These are phyloP conservation scores for Cylloceria caligata DNA, from an alignment of 2,888 invertebrate species.

Conservation along the genomic window DNA sequence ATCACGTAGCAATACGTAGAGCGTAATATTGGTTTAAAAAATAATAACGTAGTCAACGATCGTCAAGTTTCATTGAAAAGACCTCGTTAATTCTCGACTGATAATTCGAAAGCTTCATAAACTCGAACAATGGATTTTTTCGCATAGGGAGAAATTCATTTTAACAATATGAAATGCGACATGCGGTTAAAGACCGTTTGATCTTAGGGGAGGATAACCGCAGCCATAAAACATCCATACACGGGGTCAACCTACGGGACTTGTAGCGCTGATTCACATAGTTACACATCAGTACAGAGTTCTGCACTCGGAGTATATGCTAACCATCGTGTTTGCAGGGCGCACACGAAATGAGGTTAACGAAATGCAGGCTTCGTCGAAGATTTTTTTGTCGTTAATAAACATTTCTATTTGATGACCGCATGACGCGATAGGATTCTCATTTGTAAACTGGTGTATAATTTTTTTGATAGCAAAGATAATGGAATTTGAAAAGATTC, in stretches of 20 bases:
- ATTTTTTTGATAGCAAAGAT: background rate
- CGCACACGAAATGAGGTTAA: conserved; percentile 59
- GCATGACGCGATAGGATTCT: conserved; percentile 3
- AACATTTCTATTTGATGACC: conserved; percentile 35
- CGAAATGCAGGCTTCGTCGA: conserved; percentile 56
- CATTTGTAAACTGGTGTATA: background rate
- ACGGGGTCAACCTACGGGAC: conserved; percentile 59
- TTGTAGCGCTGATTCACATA: conserved; percentile 53
- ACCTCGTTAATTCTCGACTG: background rate
- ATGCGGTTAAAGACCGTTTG: conserved; percentile 57
- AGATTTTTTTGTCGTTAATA: conserved; percentile 36
- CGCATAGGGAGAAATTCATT: conserved; percentile 10
- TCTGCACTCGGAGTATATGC: background rate
- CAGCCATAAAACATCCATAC: conserved; percentile 67
- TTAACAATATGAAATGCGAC: conserved; percentile 53
- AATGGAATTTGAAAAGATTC: too few relatives aligned
- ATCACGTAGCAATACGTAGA: too few relatives aligned
- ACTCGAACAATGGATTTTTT: conserved; percentile 22
- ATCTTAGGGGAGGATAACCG: conserved; percentile 65
- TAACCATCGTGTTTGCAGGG: conserved; percentile 32
- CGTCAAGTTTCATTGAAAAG: too few relatives aligned
- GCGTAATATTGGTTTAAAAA: too few relatives aligned
- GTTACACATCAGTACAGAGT: conserved; percentile 53
- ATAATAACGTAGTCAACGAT: too few relatives aligned
- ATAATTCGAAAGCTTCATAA: conserved; percentile 19